phyloP scores from a whole-genome alignment of 2,888 invertebrate genomes.

The Euzophera pinguis region DNA sequence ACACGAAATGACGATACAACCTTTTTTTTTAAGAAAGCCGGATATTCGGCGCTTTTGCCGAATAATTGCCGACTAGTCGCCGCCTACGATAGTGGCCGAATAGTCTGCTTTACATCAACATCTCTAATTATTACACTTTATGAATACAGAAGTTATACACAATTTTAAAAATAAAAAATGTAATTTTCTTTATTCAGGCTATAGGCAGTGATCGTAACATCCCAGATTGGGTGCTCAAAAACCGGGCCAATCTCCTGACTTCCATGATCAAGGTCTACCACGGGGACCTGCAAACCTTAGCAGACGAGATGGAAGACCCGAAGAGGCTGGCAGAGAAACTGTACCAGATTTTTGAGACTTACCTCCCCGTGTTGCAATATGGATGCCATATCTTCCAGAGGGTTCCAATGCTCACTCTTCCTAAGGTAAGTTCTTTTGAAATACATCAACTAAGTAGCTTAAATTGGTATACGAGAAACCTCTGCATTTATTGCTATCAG shows the following conservation, averaged over 20 bases:
- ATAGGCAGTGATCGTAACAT: conserved; percentile 93
- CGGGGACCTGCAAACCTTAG: conserved; percentile 87
- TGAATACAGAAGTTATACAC: too few species aligned
- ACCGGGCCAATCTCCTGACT: conserved; percentile 87
- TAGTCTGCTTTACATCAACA: too few species aligned
- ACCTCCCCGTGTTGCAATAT: conserved; percentile 90
- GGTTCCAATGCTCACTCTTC: conserved; percentile 88
- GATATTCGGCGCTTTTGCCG: too few species aligned
- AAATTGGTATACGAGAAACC: too few species aligned
- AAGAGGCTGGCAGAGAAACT: conserved; percentile 82
- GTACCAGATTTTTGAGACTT: conserved; percentile 93
- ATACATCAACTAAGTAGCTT: too few species aligned
- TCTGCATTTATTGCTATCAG: too few species aligned
- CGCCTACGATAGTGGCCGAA: too few species aligned
- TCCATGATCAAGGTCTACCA: conserved; percentile 91
- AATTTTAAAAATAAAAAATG: not conserved
- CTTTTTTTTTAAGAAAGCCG: too few species aligned
- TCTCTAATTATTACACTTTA: too few species aligned
- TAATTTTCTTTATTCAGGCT: conserved; percentile 77
- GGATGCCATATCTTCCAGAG: conserved; percentile 91
- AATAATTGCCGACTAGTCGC: too few species aligned
- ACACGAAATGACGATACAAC: too few species aligned
- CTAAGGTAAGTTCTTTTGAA: conserved; percentile 81
- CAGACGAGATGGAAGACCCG: conserved; percentile 77
- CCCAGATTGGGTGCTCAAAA: conserved; percentile 89